Base-by-base conservation (phyloP, 2,888 invertebrate genomes). In the Epistrophe eligans region DNA sequence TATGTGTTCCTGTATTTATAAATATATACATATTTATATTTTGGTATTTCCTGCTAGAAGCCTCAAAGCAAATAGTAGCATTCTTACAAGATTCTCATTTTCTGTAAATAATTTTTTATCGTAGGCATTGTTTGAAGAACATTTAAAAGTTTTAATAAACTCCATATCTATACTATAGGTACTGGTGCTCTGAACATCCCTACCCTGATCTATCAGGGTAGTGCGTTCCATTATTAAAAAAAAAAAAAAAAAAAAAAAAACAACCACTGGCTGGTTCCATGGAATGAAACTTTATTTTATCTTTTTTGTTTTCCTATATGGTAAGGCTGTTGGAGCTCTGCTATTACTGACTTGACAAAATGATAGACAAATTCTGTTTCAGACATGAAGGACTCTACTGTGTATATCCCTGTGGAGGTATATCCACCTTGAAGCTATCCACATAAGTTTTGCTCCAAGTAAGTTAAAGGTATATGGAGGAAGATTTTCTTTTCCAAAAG, bases 301-400 rank as follows among this genome's bases (percentile, higher is more conserved):
- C 19, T 62, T 62, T n/a, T 43, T 62, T 62, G 24, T 62, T 64
- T 43, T 7, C 9, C 28, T 45, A 19, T 19, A 19, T 28, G 15
- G 52, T 28, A 3, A 15, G 15, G 15, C 15, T 15, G 28, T 15
- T 24, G 24, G n/a, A 24, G 52, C 35, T 8, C 52, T 24, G 52
- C 11, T 28, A 24, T 70, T 32, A 60, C 73, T 80, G 67, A 55
- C 82, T 70, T 80, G 58, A 67, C 82, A 62, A 79, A 70, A 62
- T 79, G 79, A 84, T 72, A 79, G 79, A 60, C 79, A 83, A 73
- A 67, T 55, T 48, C 76, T 67, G 76, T 45, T 67, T 35, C 19
- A 40, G 35, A 17, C 57, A 77, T 24, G 38, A 40, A 71, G 55
- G 17, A 64, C 71, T 28, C 32, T 67, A 43, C 58, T 28, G 28